Base-by-base conservation (phyloP, 2,888 invertebrate species). In the Drosophila mettleri region DNA sequence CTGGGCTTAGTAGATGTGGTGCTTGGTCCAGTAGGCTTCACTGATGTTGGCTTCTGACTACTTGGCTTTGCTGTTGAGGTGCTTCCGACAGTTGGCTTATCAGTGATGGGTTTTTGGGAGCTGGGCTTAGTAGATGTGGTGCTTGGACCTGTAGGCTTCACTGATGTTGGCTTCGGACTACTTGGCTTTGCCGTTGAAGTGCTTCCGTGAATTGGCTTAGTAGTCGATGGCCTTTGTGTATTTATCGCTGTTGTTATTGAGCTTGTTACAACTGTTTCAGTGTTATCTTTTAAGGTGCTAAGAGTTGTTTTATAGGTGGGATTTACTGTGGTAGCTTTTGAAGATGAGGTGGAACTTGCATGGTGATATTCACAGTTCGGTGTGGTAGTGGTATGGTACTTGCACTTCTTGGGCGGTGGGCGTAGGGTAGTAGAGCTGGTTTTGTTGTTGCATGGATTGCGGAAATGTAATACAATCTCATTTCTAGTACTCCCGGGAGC, bases 381-480 rank as follows among this genome's bases (percentile, higher is more conserved):
- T 14, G 80, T 84, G 0, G 81, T 84, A 0, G 81, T 78, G 5
- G 80, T 63, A 38, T 78, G 72, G 3, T 57, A 18, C 12, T 77
- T 57, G 54, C 84, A 78, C 3, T 63, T 55, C 4, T 74, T 45
- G 7, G 53, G 7, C n/a, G 71, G 76, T 2, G 86, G 84, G 18
- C 46, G 43, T 0, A 87, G 31, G 1, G 87, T 87, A 3, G 87
- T 80, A 2, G 33, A 58, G 62, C 62, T 87, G 2, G 85, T 85
- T 36, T 72, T 69, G 16, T 87, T 87, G 39, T 53, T 86, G 55
- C 83, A 82, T 0, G 81, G 81, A 49, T 82, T 79, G 10, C 81
- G 82, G 31, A 82, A 82, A 10, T 75, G 86, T 12, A 82, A 57
- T 29, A 88, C 16, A 7, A 88, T 88, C 59, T 82, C 88, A 27